Evolutionary conservation across 2,113 vertebrate species (phyloP), one percentile per base, ranked within the genome.

Genomic region (Psephotus haematonotus): DNA sequence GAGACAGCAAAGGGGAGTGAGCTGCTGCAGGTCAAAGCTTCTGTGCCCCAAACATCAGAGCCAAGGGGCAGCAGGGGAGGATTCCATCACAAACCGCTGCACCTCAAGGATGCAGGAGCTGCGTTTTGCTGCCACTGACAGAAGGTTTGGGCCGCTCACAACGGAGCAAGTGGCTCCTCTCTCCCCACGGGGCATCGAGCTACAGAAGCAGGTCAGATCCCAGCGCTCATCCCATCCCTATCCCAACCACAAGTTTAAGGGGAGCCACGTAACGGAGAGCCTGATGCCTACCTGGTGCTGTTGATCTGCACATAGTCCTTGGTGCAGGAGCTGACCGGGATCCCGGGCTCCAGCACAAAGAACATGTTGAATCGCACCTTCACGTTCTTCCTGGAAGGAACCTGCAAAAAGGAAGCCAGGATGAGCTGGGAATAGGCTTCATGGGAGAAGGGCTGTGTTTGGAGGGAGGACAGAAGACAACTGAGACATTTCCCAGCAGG

Each of bases 261-360:
- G 29, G 59, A 52, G 47, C 35, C 70, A 2, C 2, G 0, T 11
- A 25, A 55, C 28, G 5, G 8, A 69, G 47, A 0, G 0, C 49
- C 11, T 5, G 4, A 28, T 3, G 82, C 98, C 98, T 86, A 99
- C 99, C 79, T 99, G 2, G 98, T 97, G 47, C 86, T 92, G 0
- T 98, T 98, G 95, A 99, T 41, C 85, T 98, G 78, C 93, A 99
- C 98, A 0, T 98, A 99, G 97, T 99, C 99, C 89, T 99, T 99
- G 70, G 53, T 28, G 94, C 99, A 99, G 15, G 57, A 71, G 11
- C 16, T 59, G 20, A 93, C 19, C 0, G 95, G 85, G 33, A 93
- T 17, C 0, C 94, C 96, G 0, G 98, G 98, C 57, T 99, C 98
- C 29, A 97, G 81, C 95, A 99, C 60, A 22, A 98, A 98, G 97